These are phyloP conservation scores for Morphnarchus princeps DNA, from an alignment of 2,113 vertebrate genomes.

Conservation along the genomic window DNA sequence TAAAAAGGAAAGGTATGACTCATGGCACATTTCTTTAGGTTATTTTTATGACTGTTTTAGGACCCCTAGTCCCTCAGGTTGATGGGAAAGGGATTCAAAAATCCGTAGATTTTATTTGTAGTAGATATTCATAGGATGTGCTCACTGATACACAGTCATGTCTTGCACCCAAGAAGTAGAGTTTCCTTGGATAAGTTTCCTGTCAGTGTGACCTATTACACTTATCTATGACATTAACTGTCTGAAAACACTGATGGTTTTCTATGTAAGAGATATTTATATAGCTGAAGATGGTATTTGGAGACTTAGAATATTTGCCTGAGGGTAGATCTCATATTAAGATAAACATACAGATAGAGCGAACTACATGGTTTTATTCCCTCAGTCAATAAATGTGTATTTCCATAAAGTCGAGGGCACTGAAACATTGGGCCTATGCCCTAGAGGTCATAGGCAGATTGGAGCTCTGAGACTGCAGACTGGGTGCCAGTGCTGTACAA, in stretches of 20 bases:
- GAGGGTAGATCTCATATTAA: background rate
- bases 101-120: background rate
- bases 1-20: background rate
- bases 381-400: background rate
- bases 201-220: background rate
- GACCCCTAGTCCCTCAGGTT: background rate
- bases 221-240: background rate
- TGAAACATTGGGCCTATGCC: background rate
- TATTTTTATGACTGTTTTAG: background rate
- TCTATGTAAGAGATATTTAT: background rate
- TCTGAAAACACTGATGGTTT: background rate
- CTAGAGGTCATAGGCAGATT: background rate
- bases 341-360: background rate
- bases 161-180: background rate
- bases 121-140: background rate
- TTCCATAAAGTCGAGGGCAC: background rate
- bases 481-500: background rate
- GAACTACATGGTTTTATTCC: background rate
- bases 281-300: background rate
- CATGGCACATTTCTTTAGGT: background rate
- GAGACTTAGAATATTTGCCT: background rate
- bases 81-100: background rate
- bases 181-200: background rate
- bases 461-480: background rate
- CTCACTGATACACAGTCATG: background rate